Conservation (phyloP, 2,113 vertebrate species). For the Empidonax traillii region DNA sequence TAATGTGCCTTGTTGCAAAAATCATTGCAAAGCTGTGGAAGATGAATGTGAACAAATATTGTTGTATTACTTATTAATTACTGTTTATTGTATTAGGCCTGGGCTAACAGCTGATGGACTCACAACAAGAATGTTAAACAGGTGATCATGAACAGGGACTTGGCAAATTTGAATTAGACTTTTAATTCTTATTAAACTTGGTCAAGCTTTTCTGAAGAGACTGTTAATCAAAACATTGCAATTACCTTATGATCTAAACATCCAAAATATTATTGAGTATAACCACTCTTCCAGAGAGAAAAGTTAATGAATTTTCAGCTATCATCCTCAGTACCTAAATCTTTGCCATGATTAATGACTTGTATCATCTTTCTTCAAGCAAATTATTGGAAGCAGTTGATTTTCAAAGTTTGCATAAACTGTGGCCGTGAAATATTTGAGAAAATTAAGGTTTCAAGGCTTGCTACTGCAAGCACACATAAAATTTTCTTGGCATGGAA, state of each 20-base stretch:
- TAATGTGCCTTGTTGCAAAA: neutral
- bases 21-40: neutral
- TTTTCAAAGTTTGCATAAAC: neutral
- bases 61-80: neutral
- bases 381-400: neutral
- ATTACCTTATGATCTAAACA: neutral
- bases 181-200: neutral
- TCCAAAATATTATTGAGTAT: neutral
- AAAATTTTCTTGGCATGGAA: neutral
- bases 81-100: neutral
- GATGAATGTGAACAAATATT: neutral
- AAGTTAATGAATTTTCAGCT: constrained; percentile 21
- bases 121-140: neutral
- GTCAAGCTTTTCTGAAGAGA: neutral
- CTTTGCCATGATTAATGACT: constrained; percentile 10
- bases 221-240: neutral
- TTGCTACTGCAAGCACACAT: neutral
- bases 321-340: neutral
- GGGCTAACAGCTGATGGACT: neutral
- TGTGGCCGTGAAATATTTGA: neutral
- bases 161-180: neutral
- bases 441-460: neutral
- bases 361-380: constrained; percentile 8
- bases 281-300: neutral
- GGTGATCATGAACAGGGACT: neutral